Evolutionary conservation across 2,888 invertebrate genomes (phyloP).

Genomic region (Conistra vaccinii): DNA sequence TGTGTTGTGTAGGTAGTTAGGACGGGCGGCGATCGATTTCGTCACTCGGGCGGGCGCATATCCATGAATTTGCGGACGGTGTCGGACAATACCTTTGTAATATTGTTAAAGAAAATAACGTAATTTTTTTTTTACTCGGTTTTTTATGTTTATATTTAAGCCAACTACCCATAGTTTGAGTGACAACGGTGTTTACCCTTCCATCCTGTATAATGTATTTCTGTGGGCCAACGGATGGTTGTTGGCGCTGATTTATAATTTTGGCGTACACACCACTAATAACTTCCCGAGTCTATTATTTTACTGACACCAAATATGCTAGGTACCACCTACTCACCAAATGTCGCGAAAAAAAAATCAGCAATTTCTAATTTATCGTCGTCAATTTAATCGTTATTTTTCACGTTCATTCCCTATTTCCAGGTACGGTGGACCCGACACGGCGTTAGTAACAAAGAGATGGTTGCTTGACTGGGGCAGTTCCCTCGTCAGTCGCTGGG

Average conservation of each 20-base stretch:
- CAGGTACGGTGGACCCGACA: slow-evolving; percentile 98
- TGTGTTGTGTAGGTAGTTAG: too few species aligned
- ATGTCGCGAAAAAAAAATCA: neutral
- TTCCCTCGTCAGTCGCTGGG: slow-evolving; percentile 95
- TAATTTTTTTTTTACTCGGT: too few species aligned
- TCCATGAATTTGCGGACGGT: too few species aligned
- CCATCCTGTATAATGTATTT: too few species aligned
- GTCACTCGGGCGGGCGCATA: too few species aligned
- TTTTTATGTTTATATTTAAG: too few species aligned
- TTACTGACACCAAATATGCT: neutral
- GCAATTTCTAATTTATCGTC: neutral
- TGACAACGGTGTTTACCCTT: too few species aligned
- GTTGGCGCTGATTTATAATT: neutral
- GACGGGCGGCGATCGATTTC: too few species aligned
- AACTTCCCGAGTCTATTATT: neutral
- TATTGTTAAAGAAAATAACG: too few species aligned
- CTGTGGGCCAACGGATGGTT: neutral
- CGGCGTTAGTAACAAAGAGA: slow-evolving; percentile 95
- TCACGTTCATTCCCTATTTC: slow-evolving; percentile 10
- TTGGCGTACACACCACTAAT: too few species aligned
- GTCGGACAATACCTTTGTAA: too few species aligned
- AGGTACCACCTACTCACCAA: neutral
- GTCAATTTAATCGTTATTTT: neutral
- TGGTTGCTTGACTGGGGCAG: slow-evolving; percentile 97
- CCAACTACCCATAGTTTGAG: too few species aligned